Base-by-base conservation (phyloP, 2,888 invertebrate genomes). In the Chymomyza procnemis region DNA sequence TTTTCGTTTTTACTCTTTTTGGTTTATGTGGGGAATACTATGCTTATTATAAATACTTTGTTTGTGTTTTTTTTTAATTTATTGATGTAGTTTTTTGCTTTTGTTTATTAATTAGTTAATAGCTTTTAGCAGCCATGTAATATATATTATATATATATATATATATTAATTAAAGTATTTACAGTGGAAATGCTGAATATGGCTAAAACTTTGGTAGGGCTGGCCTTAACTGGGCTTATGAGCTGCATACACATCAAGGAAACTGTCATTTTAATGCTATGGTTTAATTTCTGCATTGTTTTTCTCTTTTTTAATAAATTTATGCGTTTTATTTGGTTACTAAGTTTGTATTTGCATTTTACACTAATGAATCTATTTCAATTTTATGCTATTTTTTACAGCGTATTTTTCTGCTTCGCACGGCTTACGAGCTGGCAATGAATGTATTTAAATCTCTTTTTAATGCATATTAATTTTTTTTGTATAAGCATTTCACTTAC, bases 141-240 rank as follows among this genome's bases (percentile, higher is more conserved):
- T 71, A 79, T 67, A 71, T 64, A 69, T 76, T 74, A 86, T 58
- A 30, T 58, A 52, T 67, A 66, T 71, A 79, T 74, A 86, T 58
- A 30, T 58, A 52, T 67, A 74, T 70, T 75, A 71, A 65, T 87
- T 85, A 69, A 80, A 87, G 78, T 87, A 87, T 83, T 78, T 82
- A 85, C 81, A 82, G 87, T 87, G 83, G 75, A 75, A 85, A 82
- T 85, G 67, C 75, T 72, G 80, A 82, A 87, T 83, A 82, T 55
- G 19, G 73, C 73, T 69, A 68, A 82, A 85, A 73, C 59, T 69
- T 65, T 34, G 34, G 4, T 58, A 14, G 12, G 34, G 30, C 18
- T 58, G 14, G 26, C n/a, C 16, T 4, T 61, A 48, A 21, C 19
- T 61, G 50, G 9, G 16, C 22, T 30, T 26, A 56, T 14, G 56